Evolutionary conservation across 2,113 vertebrate genomes (phyloP).

Genomic region (Archilochus colubris): DNA sequence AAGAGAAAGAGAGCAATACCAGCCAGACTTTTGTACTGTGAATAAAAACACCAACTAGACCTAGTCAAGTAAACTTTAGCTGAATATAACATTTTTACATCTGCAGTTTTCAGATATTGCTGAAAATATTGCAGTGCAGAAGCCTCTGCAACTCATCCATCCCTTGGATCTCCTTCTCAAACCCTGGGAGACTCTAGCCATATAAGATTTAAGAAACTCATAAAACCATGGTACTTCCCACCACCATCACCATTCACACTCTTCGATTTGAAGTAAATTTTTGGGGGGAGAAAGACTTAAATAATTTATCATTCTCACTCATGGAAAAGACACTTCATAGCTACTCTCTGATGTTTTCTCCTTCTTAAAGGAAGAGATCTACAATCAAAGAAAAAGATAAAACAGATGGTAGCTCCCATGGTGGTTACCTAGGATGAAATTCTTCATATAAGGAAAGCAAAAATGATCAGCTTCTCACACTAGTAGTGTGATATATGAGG

Average conservation of each 20-base stretch:
- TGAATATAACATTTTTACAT: slow-evolving; percentile 1
- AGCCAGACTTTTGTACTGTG: not conserved
- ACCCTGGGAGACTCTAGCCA: not conserved
- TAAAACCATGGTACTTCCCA: not conserved
- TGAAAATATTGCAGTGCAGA: not conserved
- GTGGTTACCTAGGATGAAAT: not conserved
- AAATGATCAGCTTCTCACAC: not conserved
- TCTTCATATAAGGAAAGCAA: not conserved
- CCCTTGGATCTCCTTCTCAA: not conserved
- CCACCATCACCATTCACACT: not conserved
- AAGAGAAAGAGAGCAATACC: not conserved
- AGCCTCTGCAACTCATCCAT: not conserved
- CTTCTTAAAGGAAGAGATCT: not conserved
- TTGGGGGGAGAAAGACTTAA: not conserved
- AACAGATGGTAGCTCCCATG: not conserved
- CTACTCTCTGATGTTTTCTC: not conserved
- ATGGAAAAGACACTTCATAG: not conserved
- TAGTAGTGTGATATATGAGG: not conserved
- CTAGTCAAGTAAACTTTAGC: slow-evolving; percentile 12
- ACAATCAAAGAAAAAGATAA: not conserved
- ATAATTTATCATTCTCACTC: not conserved
- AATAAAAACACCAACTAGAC: slow-evolving; percentile 26
- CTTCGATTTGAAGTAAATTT: not conserved
- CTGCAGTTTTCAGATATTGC: not conserved
- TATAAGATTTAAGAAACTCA: not conserved